Conservation (phyloP, 2,113 vertebrate species). For the Petrocephalus microphthalmus region DNA sequence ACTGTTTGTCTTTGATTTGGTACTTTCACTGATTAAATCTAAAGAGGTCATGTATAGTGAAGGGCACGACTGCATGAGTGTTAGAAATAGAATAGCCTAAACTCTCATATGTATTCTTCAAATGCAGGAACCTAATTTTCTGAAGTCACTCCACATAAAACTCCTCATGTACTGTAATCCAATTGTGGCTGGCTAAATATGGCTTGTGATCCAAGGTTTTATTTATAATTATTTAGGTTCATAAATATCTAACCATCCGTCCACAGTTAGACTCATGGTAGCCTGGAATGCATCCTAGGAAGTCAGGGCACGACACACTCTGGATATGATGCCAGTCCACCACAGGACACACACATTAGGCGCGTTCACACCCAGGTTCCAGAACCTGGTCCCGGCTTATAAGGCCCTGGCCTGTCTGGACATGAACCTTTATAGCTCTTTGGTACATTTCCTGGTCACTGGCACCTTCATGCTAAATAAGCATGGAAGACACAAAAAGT, state of each 20-base stretch:
- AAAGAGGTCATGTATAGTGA: not conserved
- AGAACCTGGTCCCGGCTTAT: not conserved
- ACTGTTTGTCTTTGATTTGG: not conserved
- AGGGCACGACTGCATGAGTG: not conserved
- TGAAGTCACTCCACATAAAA: not conserved
- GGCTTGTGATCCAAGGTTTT: not conserved
- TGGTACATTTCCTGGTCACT: no score
- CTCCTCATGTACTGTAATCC: not conserved
- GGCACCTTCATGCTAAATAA: not conserved
- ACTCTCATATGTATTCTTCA: not conserved
- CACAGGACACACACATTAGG: not conserved
- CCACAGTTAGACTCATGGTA: not conserved
- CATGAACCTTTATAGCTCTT: not conserved
- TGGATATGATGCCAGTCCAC: not conserved
- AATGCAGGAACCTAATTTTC: not conserved
- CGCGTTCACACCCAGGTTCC: not conserved
- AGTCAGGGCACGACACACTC: not conserved
- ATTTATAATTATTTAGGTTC: not conserved
- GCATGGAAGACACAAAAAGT: not conserved
- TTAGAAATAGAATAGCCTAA: not conserved
- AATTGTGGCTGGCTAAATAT: not conserved
- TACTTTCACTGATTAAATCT: not conserved
- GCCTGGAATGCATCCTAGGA: not conserved
- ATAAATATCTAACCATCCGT: constrained; percentile 4
- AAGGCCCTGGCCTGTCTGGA: not conserved